A percentile compares a stretch with the other conserved stretches of the same genome.
Conservation (phyloP, 2,113 vertebrate species). For the Halichoeres trimaculatus region DNA sequence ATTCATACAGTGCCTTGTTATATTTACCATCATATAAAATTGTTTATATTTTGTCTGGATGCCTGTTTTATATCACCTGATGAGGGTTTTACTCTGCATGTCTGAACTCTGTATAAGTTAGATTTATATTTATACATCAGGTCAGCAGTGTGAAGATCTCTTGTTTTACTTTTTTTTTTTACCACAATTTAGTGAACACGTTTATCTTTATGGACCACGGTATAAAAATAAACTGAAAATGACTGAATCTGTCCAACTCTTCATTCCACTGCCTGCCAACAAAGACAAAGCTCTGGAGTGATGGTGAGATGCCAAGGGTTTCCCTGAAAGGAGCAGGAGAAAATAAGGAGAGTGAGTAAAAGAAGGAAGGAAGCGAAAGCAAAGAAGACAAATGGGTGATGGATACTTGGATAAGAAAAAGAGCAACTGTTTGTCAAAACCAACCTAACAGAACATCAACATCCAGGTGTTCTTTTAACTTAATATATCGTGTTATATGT, state of each 20-base stretch:
- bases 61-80: background rate
- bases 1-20: conserved; percentile 17
- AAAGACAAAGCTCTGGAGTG: no score
- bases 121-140: background rate
- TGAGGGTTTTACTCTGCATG: background rate
- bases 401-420: no score
- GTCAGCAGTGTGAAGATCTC: background rate
- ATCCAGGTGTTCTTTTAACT: no score
- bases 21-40: background rate
- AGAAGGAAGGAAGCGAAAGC: no score
- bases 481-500: no score
- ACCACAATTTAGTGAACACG: background rate
- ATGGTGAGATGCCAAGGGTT: no score
- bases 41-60: background rate
- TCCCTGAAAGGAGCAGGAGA: no score
- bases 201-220: background rate
- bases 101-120: background rate
- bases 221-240: background rate
- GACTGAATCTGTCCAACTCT: background rate
- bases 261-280: no score
- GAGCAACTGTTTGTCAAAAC: no score
- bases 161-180: background rate
- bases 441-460: no score
- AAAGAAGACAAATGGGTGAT: no score
- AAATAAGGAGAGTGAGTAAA: no score